Evolutionary conservation across 2,113 vertebrate species (phyloP), one percentile per base, ranked within the genome.

Genomic region (Scomber colias): DNA sequence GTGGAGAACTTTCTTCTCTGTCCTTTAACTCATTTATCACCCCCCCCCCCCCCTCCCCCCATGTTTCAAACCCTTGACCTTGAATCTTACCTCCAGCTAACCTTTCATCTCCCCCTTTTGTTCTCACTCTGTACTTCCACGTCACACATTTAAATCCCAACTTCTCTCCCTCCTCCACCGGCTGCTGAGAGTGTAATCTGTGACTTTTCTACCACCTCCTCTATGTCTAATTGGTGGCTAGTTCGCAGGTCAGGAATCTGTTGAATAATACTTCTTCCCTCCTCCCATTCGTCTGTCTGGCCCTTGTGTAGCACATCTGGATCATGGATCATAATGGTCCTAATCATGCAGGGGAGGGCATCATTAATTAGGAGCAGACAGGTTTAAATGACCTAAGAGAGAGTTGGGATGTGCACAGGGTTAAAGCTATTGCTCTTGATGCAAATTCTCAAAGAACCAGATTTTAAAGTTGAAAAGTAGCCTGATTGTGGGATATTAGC

Each of bases 281-380:
- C 0, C 1, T 77, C 48, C 71, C 55, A 5, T 83, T 64, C 63
- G 45, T 46, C 76, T 69, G 71, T 75, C 81, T 79, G 78, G 76
- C 57, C 60, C 50, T 9, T 9, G 9, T 50, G 72, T 59, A 64
- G 53, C 67, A 65, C 67, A 77, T 83, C 21, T 21, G 21, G 21
- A 21, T 21, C 21, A 21, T 66, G 77, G 75, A 80, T 79, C 74
- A 69, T 87, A 88, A 88, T 72, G 68, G 55, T 77, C 79, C 76
- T 86, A 89, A 89, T 90, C 68, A 86, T 73, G 19, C 59, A 65
- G 51, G 69, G 70, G 14, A 88, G 76, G 67, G 70, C 74, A 77
- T 78, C 67, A 79, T 90, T 89, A 88, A 90, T 91, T 85, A 90
- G 24, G 16, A 78, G 55, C 5, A 50, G 86, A 68, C 81, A 71